A percentile compares a stretch with the other conserved stretches of the same genome.
These are phyloP conservation scores for Mesitornis unicolor DNA, from an alignment of 2,113 vertebrate species.

Conservation along the genomic window DNA sequence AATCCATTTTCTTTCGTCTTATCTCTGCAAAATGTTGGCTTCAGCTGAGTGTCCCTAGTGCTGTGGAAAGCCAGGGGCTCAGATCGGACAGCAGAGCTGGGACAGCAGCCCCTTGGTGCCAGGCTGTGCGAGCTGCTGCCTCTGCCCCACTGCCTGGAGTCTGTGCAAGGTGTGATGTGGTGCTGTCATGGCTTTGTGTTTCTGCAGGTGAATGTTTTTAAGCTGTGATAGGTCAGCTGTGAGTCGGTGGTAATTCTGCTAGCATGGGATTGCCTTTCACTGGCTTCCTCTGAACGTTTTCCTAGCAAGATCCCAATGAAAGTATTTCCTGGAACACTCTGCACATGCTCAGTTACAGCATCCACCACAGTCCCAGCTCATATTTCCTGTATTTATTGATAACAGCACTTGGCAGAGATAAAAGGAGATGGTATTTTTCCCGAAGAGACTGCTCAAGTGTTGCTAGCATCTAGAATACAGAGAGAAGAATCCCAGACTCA, in stretches of 20 bases:
- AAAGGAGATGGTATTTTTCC: background rate
- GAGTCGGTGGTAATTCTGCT: background rate
- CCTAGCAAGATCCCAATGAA: background rate
- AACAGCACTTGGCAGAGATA: background rate
- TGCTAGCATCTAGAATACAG: background rate
- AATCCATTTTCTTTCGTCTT: background rate
- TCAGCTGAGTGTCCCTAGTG: rapidly evolving
- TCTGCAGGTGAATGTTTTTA: background rate
- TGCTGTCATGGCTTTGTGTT: rapidly evolving
- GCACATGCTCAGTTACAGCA: background rate
- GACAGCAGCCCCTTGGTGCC: rapidly evolving
- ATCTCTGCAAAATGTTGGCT: background rate
- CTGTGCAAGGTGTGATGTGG: rapidly evolving
- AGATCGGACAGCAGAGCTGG: background rate
- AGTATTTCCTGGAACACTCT: background rate
- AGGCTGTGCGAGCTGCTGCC: background rate
- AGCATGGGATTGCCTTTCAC: background rate
- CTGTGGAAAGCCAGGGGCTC: rapidly evolving
- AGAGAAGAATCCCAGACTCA: background rate
- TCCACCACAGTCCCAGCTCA: background rate
- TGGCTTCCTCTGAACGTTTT: background rate
- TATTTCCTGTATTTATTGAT: background rate
- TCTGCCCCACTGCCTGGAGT: rapidly evolving
- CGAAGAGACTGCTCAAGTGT: background rate
- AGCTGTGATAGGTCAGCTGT: background rate